Evolutionary conservation across 2,113 vertebrate genomes (phyloP), one percentile per base, ranked within the genome.

Genomic region (Terrapene triunguis): DNA sequence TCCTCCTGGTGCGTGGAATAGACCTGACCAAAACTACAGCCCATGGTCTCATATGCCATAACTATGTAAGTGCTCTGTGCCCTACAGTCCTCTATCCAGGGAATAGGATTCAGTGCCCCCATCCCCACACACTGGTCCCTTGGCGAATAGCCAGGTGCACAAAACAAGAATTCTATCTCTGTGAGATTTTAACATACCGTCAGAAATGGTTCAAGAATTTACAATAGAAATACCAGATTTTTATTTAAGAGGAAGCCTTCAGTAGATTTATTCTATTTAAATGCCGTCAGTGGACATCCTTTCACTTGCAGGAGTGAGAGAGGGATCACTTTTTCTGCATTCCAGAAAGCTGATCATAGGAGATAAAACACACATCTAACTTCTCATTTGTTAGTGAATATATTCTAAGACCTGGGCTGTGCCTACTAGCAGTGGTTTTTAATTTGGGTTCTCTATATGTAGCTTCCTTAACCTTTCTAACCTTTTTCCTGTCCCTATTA

Each of bases 331-430:
- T 47, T 47, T 80, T 38, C 51, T 82, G 7, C 55, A 84, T 55
- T 35, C 82, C 3, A 9, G 12, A 74, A 42, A 82, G 74, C 51
- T 19, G 9, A 85, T 5, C 2, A 1, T 19, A 80, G 5, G 16
- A 55, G 62, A 87, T 22, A 1, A 4, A 83, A 80, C 4, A 72
- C 4, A 3, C 5, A 82, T 80, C 32, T 29, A 29, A 82, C 3
- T 48, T 88, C 35, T 82, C 13, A 25, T 80, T 88, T 93, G 87
- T 48, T 48, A 85, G 42, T 14, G 88, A 85, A 42, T 0, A 1
- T 21, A 72, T 2, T 65, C 25, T 89, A 85, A 89, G 0, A 0
- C 5, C 78, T 1, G 51, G 16, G 59, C 29, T 65, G 87, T 32
- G 82, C 80, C 82, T 1, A 54, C 5, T 2, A 3, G 38, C 87